These are phyloP conservation scores for Glaucopsyche alexis DNA, from an alignment of 2,888 invertebrate genomes.

Conservation along the genomic window DNA sequence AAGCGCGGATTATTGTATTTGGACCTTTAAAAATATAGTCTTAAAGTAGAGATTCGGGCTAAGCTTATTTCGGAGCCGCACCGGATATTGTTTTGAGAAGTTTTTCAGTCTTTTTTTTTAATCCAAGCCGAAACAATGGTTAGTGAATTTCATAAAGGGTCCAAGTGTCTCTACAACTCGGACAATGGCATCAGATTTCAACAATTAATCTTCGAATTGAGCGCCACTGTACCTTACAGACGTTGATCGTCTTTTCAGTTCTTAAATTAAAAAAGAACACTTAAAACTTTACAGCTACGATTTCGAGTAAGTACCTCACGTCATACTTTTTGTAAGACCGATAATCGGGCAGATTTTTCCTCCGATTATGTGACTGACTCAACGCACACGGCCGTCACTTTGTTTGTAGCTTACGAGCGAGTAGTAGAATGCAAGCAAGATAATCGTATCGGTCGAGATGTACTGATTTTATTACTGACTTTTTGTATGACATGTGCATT, in stretches of 20 bases:
- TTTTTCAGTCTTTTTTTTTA: constrained; percentile 61
- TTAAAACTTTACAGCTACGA: no score
- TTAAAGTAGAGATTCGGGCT: constrained; percentile 33
- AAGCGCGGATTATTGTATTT: constrained; percentile 36
- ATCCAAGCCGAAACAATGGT: constrained; percentile 70
- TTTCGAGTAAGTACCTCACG: no score
- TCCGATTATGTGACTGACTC: no score
- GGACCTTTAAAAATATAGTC: constrained; percentile 32
- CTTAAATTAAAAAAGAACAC: no score
- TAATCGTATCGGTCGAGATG: no score
- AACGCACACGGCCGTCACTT: no score
- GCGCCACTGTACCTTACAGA: constrained; percentile 40
- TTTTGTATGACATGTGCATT: no score
- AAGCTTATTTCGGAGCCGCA: constrained; percentile 33
- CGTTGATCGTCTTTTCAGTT: constrained; percentile 16
- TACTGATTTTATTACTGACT: no score
- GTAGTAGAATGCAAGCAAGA: no score
- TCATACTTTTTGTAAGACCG: no score
- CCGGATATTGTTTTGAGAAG: constrained; percentile 49
- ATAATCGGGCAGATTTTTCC: no score
- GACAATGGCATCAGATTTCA: constrained; percentile 64
- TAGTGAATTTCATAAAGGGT: constrained; percentile 66
- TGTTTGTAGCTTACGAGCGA: no score
- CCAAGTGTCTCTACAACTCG: constrained; percentile 63
- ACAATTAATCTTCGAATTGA: constrained; percentile 76